Evolutionary conservation across 2,888 invertebrate species (phyloP).

Genomic region (Tortricodes alternella): DNA sequence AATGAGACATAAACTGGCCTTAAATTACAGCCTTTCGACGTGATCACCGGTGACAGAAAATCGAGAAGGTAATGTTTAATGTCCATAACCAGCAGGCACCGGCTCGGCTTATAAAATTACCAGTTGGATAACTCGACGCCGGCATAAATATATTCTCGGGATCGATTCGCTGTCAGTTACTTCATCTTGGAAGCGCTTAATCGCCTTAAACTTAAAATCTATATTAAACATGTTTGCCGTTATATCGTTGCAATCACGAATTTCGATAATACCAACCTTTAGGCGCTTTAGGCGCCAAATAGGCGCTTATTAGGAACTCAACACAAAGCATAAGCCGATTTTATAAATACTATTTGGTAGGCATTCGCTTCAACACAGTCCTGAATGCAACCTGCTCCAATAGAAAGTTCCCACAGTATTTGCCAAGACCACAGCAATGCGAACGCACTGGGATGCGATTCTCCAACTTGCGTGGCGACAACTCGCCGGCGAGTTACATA

Average conservation of each 20-base stretch:
- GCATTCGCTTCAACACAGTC: background rate
- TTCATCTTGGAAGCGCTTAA: slow-evolving; percentile 12
- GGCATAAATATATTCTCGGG: background rate
- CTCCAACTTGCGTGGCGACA: no score
- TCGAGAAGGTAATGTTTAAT: background rate
- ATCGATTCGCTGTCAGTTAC: background rate
- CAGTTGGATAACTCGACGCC: slow-evolving; percentile 12
- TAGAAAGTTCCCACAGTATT: slow-evolving; percentile 12
- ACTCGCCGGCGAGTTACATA: no score
- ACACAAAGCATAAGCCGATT: no score
- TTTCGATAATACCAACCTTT: background rate
- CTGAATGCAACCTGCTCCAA: background rate
- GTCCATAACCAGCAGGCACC: background rate
- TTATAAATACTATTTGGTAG: no score
- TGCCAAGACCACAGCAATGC: background rate
- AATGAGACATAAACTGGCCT: background rate
- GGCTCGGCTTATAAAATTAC: background rate
- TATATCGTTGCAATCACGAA: slow-evolving; percentile 2
- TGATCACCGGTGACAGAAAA: background rate
- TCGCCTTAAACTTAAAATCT: background rate
- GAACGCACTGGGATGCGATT: no score
- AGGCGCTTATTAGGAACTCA: no score
- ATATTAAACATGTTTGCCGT: slow-evolving; percentile 1
- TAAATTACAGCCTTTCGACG: background rate
- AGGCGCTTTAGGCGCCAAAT: no score